Evolutionary conservation across 2,113 vertebrate genomes (phyloP).

Genomic region (Opisthocomus hoazin): DNA sequence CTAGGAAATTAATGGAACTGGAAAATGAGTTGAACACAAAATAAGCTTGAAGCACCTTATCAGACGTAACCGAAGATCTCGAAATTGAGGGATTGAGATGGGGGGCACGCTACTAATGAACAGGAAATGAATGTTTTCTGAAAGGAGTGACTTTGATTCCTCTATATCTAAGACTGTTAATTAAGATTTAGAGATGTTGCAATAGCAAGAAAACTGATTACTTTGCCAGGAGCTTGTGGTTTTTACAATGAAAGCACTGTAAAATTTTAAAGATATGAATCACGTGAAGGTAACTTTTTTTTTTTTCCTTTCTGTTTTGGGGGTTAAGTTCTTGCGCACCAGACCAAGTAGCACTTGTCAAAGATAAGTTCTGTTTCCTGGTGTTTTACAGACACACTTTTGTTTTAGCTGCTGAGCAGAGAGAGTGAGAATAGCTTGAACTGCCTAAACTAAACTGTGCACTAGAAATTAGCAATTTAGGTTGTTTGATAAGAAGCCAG

Average conservation of each 20-base stretch:
- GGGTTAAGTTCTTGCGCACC: conserved; percentile 53
- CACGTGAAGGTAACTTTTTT: conserved; percentile 70
- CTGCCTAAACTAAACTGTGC: conserved; percentile 40
- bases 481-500: background rate
- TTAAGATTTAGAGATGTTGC: conserved; percentile 71
- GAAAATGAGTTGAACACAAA: conserved; percentile 98
- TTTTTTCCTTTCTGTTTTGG: conserved; percentile 42
- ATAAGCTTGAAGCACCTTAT: conserved; percentile 64
- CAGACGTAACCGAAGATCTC: conserved; percentile 25
- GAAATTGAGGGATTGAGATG: conserved; percentile 20
- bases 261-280: conserved; percentile 78
- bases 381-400: conserved; percentile 51
- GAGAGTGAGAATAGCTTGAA: conserved; percentile 57
- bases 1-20: conserved; percentile 94
- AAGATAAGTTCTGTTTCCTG: conserved; percentile 59
- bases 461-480: background rate
- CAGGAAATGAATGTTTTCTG: conserved; percentile 41
- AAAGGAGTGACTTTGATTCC: conserved; percentile 59
- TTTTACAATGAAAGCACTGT: conserved; percentile 83
- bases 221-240: conserved; percentile 72
- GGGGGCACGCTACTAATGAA: conserved; percentile 45
- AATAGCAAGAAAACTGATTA: conserved; percentile 69
- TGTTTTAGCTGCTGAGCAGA: conserved; percentile 55
- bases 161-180: conserved; percentile 73
- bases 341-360: conserved; percentile 37